Percentiles rank a stretch among this genome's conserved stretches.
These are phyloP conservation scores for Zosterops japonicus DNA, from an alignment of 2,113 vertebrate genomes.

Conservation along the genomic window DNA sequence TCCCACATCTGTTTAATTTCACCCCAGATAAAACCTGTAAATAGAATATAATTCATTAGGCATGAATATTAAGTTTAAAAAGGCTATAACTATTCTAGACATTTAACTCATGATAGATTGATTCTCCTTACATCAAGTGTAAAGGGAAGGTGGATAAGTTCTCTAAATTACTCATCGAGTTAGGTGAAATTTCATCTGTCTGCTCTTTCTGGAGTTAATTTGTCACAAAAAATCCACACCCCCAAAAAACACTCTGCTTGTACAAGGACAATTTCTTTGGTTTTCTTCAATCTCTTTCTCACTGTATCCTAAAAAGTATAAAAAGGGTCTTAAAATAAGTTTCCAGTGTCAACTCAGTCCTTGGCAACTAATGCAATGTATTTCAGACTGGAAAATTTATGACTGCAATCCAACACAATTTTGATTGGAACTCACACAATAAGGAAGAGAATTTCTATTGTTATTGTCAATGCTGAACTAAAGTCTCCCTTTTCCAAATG, in stretches of 20 bases:
- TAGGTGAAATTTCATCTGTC: not conserved
- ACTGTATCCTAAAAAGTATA: not conserved
- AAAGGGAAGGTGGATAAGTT: not conserved
- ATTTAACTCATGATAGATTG: not conserved
- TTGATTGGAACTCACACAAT: not conserved
- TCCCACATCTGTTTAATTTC: constrained; percentile 99
- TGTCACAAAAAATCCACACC: not conserved
- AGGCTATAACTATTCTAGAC: not conserved
- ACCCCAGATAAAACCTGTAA: constrained; percentile 94
- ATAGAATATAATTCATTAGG: constrained; percentile 56
- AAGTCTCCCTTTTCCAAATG: not conserved
- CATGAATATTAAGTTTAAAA: not conserved
- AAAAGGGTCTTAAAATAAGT: not conserved
- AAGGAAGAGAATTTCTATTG: not conserved
- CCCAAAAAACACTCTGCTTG: not conserved
- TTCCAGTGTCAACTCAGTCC: not conserved
- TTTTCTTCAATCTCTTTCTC: not conserved
- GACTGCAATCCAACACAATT: not conserved
- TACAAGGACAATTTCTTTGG: not conserved
- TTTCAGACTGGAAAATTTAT: not conserved
- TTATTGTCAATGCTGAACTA: not conserved
- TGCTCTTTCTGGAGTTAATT: not conserved
- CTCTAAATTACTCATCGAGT: not conserved
- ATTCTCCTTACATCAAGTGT: not conserved
- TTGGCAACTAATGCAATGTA: not conserved